Evolutionary conservation across 2,113 vertebrate species (phyloP).

Genomic region (Empidonax alnorum): DNA sequence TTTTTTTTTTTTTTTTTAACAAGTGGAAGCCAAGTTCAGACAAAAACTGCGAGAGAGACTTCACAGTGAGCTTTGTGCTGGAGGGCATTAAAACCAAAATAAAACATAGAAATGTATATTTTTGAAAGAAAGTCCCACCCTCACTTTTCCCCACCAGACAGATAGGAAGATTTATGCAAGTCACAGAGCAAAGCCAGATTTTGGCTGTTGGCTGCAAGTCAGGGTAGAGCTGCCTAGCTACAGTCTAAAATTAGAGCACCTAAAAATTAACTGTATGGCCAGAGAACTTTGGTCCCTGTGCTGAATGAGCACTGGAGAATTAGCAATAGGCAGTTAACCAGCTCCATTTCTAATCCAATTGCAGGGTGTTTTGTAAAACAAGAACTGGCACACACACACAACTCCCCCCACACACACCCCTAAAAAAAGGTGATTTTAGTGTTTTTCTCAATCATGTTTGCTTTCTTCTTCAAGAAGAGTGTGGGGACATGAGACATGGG

Average conservation of each 20-base stretch:
- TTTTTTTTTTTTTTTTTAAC: neutral
- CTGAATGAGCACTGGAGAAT: neutral
- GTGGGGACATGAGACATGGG: neutral
- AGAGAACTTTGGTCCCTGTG: constrained; percentile 46
- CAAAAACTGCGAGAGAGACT: neutral
- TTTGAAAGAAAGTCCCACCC: neutral
- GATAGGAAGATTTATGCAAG: constrained; percentile 18
- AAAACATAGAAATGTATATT: neutral
- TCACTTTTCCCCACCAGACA: neutral
- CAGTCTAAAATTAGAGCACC: constrained; percentile 56
- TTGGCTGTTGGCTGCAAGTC: neutral
- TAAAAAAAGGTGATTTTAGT: neutral
- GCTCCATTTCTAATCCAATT: neutral
- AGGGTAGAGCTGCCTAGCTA: constrained; percentile 4
- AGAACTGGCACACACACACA: neutral
- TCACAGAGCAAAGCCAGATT: constrained; percentile 5
- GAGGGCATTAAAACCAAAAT: neutral
- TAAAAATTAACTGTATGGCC: constrained; percentile 47
- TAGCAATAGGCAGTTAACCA: neutral
- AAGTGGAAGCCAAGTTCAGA: constrained; percentile 26
- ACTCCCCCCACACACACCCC: neutral
- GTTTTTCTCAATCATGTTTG: neutral
- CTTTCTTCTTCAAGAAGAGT: neutral
- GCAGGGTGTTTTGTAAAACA: neutral
- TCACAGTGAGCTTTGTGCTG: neutral